These are phyloP conservation scores for Habropoda laboriosa DNA, from an alignment of 1,140 invertebrate species.

Conservation along the genomic window DNA sequence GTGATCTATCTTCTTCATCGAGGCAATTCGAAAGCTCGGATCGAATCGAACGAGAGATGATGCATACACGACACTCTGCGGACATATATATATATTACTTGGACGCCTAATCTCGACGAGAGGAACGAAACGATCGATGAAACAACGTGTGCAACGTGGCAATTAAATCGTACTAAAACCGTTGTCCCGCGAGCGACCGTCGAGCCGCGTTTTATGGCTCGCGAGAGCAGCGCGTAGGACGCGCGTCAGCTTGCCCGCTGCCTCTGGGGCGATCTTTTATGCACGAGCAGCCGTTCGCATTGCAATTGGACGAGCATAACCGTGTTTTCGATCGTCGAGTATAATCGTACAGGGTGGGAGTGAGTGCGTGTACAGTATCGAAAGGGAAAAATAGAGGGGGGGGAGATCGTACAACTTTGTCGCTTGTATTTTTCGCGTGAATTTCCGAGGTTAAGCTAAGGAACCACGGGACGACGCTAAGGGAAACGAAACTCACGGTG, in stretches of 20 bases:
- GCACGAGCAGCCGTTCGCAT: constrained; percentile 12
- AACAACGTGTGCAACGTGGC: constrained; percentile 62
- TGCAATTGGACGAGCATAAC: constrained; percentile 15
- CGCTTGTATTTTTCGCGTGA: neutral
- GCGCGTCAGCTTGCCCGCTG: constrained; percentile 32
- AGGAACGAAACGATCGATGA: constrained; percentile 59
- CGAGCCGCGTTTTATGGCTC: constrained; percentile 69
- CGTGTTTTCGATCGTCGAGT: neutral
- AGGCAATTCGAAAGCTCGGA: too few species aligned
- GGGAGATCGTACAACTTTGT: neutral
- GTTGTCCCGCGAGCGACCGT: constrained; percentile 61
- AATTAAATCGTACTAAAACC: constrained; percentile 77
- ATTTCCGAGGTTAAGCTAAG: neutral
- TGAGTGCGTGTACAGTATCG: too few species aligned
- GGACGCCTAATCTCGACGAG: neutral
- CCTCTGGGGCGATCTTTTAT: constrained; percentile 35
- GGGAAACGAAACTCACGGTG: too few species aligned
- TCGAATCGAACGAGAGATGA: too few species aligned
- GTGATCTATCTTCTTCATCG: too few species aligned
- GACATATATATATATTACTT: too few species aligned
- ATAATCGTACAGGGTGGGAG: too few species aligned
- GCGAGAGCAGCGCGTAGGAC: constrained; percentile 12
- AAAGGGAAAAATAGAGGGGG: too few species aligned
- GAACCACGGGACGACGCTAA: too few species aligned
- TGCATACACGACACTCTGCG: too few species aligned